Percentiles rank a stretch among this genome's conserved stretches.
Evolutionary conservation across 1,140 invertebrate genomes (phyloP).

Genomic region (Drosophila albomicans): DNA sequence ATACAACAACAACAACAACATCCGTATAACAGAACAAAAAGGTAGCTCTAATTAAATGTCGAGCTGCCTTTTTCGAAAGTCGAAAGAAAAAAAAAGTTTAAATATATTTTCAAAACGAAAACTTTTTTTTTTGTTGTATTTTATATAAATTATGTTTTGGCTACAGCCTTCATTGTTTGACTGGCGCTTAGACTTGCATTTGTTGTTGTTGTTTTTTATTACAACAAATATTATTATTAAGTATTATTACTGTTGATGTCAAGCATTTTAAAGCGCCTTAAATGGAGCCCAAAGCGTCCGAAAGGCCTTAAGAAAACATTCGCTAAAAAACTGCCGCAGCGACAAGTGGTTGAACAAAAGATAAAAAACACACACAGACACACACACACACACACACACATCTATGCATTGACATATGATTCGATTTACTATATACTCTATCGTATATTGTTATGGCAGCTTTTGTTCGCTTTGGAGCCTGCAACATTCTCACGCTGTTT

Average conservation of each 20-base stretch:
- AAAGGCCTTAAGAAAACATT: constrained; percentile 79
- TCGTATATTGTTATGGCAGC: constrained; percentile 17
- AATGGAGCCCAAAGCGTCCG: constrained; percentile 62
- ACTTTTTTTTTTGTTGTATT: not conserved
- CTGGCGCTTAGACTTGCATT: constrained; percentile 36
- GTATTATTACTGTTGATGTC: constrained; percentile 36
- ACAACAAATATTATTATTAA: constrained; percentile 24
- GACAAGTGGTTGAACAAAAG: constrained; percentile 59
- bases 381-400: constrained; percentile 21
- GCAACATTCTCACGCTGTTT: constrained; percentile 77
- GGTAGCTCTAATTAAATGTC: constrained; percentile 77
- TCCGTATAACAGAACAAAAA: constrained; percentile 35
- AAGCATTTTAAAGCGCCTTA: constrained; percentile 66
- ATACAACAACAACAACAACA: not conserved
- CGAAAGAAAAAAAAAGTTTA: constrained; percentile 9
- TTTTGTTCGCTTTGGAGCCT: constrained; percentile 53
- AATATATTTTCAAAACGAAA: constrained; percentile 42
- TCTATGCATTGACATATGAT: constrained; percentile 14
- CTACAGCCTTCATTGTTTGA: constrained; percentile 45
- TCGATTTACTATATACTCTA: constrained; percentile 18
- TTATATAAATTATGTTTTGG: constrained; percentile 21
- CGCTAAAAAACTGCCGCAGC: constrained; percentile 63
- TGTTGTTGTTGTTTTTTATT: constrained; percentile 34
- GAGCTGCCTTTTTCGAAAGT: constrained; percentile 62
- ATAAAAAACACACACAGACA: constrained; percentile 23